These are phyloP conservation scores for Sinonovacula constricta DNA, from an alignment of 1,140 invertebrate genomes.

Conservation along the genomic window DNA sequence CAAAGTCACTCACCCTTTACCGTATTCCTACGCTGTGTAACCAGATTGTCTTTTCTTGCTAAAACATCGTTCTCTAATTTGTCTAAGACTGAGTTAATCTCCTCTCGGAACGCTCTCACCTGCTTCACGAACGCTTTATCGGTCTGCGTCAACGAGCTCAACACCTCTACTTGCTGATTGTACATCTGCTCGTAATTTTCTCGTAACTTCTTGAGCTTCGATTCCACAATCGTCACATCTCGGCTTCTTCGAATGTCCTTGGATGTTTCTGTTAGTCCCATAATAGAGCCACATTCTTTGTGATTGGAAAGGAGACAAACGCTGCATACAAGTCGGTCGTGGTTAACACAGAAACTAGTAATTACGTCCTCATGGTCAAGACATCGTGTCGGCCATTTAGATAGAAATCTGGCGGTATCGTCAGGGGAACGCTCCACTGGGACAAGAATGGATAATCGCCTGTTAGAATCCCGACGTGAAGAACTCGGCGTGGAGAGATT, in stretches of 20 bases:
- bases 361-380: conserved; percentile 37
- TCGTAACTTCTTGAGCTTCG: conserved; percentile 13
- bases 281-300: conserved; percentile 8
- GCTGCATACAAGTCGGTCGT: conserved; percentile 36
- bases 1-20: too few relatives aligned
- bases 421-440: conserved; percentile 12
- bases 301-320: conserved; percentile 30
- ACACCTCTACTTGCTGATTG: conserved; percentile 18
- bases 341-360: conserved; percentile 22
- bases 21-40: conserved; percentile 20
- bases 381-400: conserved; percentile 43
- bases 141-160: conserved; percentile 2
- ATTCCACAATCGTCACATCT: conserved; percentile 16
- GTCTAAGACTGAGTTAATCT: conserved; percentile 37
- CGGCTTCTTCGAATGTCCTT: conserved; percentile 26
- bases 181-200: conserved; percentile 25
- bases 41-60: conserved; percentile 38
- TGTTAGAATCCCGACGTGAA: too few relatives aligned
- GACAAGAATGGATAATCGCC: not conserved
- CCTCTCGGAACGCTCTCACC: conserved; percentile 23
- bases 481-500: too few relatives aligned
- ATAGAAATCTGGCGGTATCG: conserved; percentile 27
- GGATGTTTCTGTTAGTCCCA: conserved; percentile 23
- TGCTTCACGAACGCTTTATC: conserved; percentile 29
- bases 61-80: conserved; percentile 35